Conservation (phyloP, 2,113 vertebrate genomes). For the Oncorhynchus gorbuscha region DNA sequence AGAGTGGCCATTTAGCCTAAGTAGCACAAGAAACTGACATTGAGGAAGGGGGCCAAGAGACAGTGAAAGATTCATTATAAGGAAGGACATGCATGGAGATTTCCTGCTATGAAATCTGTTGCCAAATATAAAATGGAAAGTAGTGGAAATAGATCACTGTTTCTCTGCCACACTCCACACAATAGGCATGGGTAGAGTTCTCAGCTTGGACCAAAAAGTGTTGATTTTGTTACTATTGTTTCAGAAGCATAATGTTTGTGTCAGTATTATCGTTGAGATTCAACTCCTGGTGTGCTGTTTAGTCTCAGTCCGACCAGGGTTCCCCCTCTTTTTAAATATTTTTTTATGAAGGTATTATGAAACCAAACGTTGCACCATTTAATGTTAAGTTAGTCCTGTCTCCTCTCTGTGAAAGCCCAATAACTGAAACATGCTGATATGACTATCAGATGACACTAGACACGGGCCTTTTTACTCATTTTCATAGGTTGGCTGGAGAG, state of each 20-base stretch:
- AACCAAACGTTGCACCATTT: constrained; percentile 41
- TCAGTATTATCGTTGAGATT: constrained; percentile 68
- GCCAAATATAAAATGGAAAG: constrained; percentile 65
- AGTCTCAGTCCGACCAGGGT: constrained; percentile 30
- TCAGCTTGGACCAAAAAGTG: constrained; percentile 69
- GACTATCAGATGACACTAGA: constrained; percentile 63
- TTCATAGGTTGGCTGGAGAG: constrained; percentile 40
- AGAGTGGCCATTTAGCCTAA: constrained; percentile 53
- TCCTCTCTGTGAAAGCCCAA: constrained; percentile 35
- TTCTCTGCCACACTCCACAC: constrained; percentile 43
- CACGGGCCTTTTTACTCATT: constrained; percentile 42
- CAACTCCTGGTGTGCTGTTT: constrained; percentile 30
- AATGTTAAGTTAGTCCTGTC: constrained; percentile 27
- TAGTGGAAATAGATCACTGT: constrained; percentile 59
- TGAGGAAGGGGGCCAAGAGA: constrained; percentile 29
- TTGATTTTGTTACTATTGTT: constrained; percentile 49
- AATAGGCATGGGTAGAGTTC: constrained; percentile 47
- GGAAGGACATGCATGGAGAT: constrained; percentile 41
- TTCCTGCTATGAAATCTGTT: constrained; percentile 54
- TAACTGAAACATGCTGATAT: constrained; percentile 55
- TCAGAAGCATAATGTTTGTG: constrained; percentile 55
- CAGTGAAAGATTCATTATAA: constrained; percentile 35
- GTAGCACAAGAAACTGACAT: constrained; percentile 56
- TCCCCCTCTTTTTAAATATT: constrained; percentile 5
- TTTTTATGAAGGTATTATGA: constrained; percentile 51